These are phyloP conservation scores for Pseudolaguvia tuberculata DNA, from an alignment of 2,113 vertebrate species.

Conservation along the genomic window DNA sequence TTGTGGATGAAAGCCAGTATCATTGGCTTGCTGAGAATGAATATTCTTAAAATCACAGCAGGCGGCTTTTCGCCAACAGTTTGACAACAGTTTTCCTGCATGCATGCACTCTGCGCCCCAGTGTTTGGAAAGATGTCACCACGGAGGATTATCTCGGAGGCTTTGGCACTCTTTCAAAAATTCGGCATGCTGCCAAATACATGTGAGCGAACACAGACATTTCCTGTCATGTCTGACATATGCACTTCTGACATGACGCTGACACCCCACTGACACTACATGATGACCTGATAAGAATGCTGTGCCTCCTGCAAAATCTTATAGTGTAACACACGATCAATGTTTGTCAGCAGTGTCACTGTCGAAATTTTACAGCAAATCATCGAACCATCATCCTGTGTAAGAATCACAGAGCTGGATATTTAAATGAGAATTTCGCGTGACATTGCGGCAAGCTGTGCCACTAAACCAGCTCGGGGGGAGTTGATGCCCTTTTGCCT, in stretches of 20 bases:
- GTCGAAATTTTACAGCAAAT: conserved; percentile 29
- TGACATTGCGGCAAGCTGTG: conserved; percentile 10
- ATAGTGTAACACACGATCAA: conserved; percentile 47
- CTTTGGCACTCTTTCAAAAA: conserved; percentile 61
- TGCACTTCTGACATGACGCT: conserved; percentile 61
- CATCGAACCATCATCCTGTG: conserved; percentile 7
- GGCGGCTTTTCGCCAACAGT: conserved; percentile 34
- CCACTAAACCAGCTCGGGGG: conserved; percentile 7
- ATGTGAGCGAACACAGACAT: conserved; percentile 70
- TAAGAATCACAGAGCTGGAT: conserved; percentile 32
- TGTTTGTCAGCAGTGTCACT: conserved; percentile 45
- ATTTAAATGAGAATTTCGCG: conserved; percentile 21
- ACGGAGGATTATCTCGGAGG: conserved; percentile 59
- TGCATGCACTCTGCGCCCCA: conserved; percentile 39
- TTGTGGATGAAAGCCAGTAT: neutral
- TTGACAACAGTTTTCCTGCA: conserved; percentile 38
- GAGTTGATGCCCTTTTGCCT: conserved; percentile 16
- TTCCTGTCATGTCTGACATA: conserved; percentile 64
- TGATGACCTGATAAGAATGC: conserved; percentile 54
- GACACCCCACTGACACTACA: conserved; percentile 56
- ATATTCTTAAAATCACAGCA: conserved; percentile 42
- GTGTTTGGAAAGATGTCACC: conserved; percentile 32
- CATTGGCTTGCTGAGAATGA: conserved; percentile 19
- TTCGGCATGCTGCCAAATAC: conserved; percentile 70
- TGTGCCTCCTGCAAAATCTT: conserved; percentile 27